Evolutionary conservation across 2,888 invertebrate species (phyloP).

Genomic region (Xanthia togata): DNA sequence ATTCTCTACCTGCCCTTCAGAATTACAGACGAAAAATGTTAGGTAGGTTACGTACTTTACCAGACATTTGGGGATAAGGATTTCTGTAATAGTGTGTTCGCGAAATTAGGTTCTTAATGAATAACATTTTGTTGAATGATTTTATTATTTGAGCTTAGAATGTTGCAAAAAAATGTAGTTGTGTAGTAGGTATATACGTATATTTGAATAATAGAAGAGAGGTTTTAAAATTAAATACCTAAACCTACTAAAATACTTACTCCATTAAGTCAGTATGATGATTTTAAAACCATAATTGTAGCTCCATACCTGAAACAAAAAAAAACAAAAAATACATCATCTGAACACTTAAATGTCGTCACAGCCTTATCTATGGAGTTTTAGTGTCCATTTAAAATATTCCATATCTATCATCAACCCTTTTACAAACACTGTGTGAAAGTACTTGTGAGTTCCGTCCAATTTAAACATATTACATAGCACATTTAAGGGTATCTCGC

Average conservation of each 20-base stretch:
- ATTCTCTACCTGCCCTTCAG: constrained; percentile 78
- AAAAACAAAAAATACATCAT: constrained; percentile 36
- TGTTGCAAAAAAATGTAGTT: not conserved
- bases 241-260: not conserved
- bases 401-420: constrained; percentile 60
- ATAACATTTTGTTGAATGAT: constrained; percentile 17
- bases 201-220: not conserved
- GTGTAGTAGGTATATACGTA: not conserved
- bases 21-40: constrained; percentile 73
- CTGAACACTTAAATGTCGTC: constrained; percentile 21
- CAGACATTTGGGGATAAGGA: constrained; percentile 57
- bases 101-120: constrained; percentile 30
- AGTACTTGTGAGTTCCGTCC: constrained; percentile 73
- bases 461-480: constrained; percentile 77
- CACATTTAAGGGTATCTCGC: constrained; percentile 81
- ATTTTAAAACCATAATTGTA: constrained; percentile 2
- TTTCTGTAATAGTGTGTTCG: constrained; percentile 54
- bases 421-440: constrained; percentile 59
- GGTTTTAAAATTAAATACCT: not conserved
- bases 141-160: constrained; percentile 11
- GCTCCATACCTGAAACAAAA: constrained; percentile 63
- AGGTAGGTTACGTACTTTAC: constrained; percentile 41
- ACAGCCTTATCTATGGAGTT: constrained; percentile 43
- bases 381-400: constrained; percentile 58
- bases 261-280: not conserved